phyloP scores from a whole-genome alignment of 2,113 vertebrate genomes.

The Odocoileus hemionus region DNA sequence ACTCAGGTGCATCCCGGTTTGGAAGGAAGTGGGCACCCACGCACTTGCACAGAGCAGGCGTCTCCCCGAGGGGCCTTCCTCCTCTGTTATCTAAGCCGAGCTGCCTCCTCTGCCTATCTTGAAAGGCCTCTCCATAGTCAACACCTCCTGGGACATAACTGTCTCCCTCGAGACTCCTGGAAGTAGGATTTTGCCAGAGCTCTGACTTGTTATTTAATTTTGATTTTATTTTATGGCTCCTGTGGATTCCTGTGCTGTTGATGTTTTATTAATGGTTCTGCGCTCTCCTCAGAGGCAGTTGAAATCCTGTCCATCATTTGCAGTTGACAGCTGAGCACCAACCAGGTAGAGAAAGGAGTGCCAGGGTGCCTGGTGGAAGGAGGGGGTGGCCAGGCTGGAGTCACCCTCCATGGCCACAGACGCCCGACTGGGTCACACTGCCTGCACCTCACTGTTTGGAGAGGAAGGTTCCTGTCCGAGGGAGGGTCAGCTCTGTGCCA shows the following conservation, averaged over 20 bases:
- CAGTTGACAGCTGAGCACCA: neutral
- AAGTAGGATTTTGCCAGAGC: neutral
- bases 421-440: neutral
- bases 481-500: neutral
- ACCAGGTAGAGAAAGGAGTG: neutral
- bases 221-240: constrained; percentile 38
- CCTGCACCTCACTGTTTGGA: neutral
- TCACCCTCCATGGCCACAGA: neutral
- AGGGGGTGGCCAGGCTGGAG: neutral
- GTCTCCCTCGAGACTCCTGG: neutral
- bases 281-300: neutral
- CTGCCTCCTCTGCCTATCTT: neutral
- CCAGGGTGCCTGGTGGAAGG: neutral
- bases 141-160: neutral
- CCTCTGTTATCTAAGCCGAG: neutral
- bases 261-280: constrained; percentile 64
- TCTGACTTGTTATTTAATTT: constrained; percentile 39
- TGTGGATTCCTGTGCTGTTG: constrained; percentile 38
- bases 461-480: neutral
- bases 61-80: neutral
- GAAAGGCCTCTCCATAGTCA: constrained; percentile 19
- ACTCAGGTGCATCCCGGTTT: neutral
- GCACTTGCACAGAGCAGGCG: rapidly evolving
- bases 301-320: constrained; percentile 49
- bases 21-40: neutral